These are phyloP conservation scores for Acipenser oxyrinchus DNA, from an alignment of 2,797 vertebrate genomes.

Conservation along the genomic window DNA sequence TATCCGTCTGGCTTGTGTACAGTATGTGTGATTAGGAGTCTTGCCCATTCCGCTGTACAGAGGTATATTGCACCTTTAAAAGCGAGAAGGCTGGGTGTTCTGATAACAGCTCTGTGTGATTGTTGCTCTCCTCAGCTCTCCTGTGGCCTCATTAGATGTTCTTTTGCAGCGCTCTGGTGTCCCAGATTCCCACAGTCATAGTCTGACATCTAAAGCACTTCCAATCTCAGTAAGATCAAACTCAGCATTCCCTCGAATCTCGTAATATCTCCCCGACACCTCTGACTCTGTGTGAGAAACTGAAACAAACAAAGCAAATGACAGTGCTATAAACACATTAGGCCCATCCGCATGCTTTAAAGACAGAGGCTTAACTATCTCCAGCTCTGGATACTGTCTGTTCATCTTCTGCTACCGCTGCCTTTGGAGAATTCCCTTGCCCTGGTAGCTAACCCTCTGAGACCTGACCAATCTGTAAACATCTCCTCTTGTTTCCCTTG, in stretches of 20 bases:
- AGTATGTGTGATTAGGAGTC: no score
- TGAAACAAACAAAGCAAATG: constrained; percentile 35
- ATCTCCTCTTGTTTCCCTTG: no score
- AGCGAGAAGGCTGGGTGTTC: constrained; percentile 7
- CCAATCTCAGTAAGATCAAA: constrained; percentile 49
- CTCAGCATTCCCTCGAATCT: constrained; percentile 52
- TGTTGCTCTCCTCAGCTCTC: constrained; percentile 37
- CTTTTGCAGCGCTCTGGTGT: constrained; percentile 26
- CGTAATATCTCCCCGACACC: constrained; percentile 39
- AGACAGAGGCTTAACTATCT: not conserved
- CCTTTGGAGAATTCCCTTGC: no score
- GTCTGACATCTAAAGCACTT: constrained; percentile 51
- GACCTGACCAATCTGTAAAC: no score
- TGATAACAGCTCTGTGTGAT: not conserved
- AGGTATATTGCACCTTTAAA: constrained; percentile 3
- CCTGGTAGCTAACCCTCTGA: no score
- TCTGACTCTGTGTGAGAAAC: constrained; percentile 21
- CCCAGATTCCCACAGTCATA: constrained; percentile 43
- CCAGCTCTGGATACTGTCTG: not conserved
- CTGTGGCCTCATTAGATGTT: constrained; percentile 57
- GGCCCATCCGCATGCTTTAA: not conserved
- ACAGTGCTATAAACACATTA: constrained; percentile 15
- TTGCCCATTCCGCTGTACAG: not conserved
- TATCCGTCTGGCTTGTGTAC: no score
- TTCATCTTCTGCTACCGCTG: not conserved